Evolutionary conservation across 2,888 invertebrate genomes (phyloP), one percentile per base, ranked within the genome.

Genomic region (Xestia ashworthii): DNA sequence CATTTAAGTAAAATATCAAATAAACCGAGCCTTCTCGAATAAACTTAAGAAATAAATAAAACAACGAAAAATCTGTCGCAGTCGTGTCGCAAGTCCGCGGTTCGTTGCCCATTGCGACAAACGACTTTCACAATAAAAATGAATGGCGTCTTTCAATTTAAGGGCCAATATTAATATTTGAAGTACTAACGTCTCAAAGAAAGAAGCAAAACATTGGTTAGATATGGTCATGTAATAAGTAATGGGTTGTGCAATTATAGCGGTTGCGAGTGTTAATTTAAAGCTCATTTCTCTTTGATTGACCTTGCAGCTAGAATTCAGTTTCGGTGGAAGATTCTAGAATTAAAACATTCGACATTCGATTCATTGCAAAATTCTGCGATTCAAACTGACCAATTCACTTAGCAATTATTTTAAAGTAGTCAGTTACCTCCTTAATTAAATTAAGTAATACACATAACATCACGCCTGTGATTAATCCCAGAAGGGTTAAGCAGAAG

Each of bases 101-200:
- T 88, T 48, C 65, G 77, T 48, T 85, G 81, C 60, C 1, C 77
- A 70, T 89, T 88, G 85, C 89, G 53, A 78, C 74, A 88, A 16
- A 1, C 8, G 22, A 69, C 85, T 88, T 88, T 89, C 89, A 86
- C 78, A 88, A 88, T 77, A 70, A 66, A 50, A 77, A 78, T 48
- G 38, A 74, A 53, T 38, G 72, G 8, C 65, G 70, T 67, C 71
- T 81, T 72, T 44, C 60, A 76, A 70, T 76, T 74, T 60, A 87
- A 88, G 89, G 88, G 88, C 88, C 78, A 12, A 68, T 44, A 75
- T 65, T 75, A 80, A 71, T 78, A 68, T 67, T 66, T 68, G 14
- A 73, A 70, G 74, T 81, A 73, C 55, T 2, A 69, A 62, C 41
- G 25, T 78, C 69, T 86, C 44, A 76, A 58, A 73, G 64, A 68